Conservation (phyloP, 2,888 invertebrate species). For the Cynaeus angustus region DNA sequence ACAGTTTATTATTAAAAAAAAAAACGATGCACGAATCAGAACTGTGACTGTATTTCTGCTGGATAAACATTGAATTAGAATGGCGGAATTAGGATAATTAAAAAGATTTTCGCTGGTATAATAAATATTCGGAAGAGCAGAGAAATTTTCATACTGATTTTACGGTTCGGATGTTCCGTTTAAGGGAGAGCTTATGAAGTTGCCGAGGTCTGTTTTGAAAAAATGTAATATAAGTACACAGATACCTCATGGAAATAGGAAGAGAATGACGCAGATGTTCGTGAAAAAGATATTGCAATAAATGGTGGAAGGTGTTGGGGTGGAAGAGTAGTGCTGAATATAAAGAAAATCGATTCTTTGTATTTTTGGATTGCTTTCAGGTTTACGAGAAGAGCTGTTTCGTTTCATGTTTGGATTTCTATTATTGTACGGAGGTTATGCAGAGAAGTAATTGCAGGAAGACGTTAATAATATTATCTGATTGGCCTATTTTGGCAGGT, state of each 20-base stretch:
- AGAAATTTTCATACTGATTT: constrained; percentile 8
- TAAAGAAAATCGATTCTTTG: constrained; percentile 8
- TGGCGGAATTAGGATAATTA: constrained; percentile 7
- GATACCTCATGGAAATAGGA: constrained; percentile 12
- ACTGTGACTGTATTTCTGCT: background rate
- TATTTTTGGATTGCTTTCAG: constrained; percentile 11
- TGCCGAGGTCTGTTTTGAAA: background rate
- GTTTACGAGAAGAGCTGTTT: background rate
- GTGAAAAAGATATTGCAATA: constrained; percentile 1
- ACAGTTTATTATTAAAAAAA: constrained; percentile 6
- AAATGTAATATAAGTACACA: constrained; percentile 12
- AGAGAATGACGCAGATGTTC: constrained; percentile 16
- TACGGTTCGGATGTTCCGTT: background rate
- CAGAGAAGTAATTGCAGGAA: no score
- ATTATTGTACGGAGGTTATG: background rate
- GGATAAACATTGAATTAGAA: constrained; percentile 2
- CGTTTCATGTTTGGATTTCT: constrained; percentile 4
- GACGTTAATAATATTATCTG: no score
- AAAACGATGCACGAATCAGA: background rate
- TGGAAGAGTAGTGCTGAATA: constrained; percentile 1
- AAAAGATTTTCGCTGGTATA: constrained; percentile 1
- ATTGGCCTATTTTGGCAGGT: no score
- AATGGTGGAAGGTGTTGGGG: constrained; percentile 12
- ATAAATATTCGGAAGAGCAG: background rate
- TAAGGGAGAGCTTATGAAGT: constrained; percentile 8